A percentile compares a stretch with the other conserved stretches of the same genome.
These are phyloP conservation scores for Diabrotica undecimpunctata DNA, from an alignment of 1,140 invertebrate genomes.

Conservation along the genomic window DNA sequence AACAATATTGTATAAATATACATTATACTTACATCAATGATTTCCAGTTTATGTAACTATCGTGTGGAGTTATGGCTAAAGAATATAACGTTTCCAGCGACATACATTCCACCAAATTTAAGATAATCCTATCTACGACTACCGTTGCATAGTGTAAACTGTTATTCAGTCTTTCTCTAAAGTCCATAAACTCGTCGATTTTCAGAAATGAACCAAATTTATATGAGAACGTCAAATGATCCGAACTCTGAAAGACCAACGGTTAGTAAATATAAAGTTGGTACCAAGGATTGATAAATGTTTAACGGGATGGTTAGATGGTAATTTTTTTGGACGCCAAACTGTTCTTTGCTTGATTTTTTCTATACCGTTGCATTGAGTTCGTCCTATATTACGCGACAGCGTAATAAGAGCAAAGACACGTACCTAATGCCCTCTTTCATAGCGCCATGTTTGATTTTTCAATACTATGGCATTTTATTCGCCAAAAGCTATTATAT, in stretches of 20 bases:
- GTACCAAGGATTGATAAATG: no score
- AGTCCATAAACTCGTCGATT: conserved; percentile 85
- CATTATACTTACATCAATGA: conserved; percentile 40
- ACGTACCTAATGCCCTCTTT: no score
- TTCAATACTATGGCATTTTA: no score
- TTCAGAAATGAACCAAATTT: conserved; percentile 92
- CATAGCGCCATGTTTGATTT: no score
- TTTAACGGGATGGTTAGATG: no score
- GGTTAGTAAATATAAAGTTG: no score
- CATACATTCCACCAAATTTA: conserved; percentile 64
- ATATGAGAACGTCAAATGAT: conserved; percentile 88
- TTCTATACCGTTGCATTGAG: no score
- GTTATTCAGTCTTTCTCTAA: conserved; percentile 74
- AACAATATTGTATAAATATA: no score
- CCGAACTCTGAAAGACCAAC: conserved; percentile 66
- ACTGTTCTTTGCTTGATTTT: no score
- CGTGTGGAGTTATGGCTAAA: conserved; percentile 50
- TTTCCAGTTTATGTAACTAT: conserved; percentile 51
- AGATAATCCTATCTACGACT: conserved; percentile 73
- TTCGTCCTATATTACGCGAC: neutral
- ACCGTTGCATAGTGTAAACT: conserved; percentile 77
- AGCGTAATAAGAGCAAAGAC: no score
- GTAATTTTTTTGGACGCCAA: no score
- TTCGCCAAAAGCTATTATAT: no score
- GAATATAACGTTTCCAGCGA: conserved; percentile 39